Evolutionary conservation across 2,113 vertebrate species (phyloP).

Genomic region (Turnix velox): DNA sequence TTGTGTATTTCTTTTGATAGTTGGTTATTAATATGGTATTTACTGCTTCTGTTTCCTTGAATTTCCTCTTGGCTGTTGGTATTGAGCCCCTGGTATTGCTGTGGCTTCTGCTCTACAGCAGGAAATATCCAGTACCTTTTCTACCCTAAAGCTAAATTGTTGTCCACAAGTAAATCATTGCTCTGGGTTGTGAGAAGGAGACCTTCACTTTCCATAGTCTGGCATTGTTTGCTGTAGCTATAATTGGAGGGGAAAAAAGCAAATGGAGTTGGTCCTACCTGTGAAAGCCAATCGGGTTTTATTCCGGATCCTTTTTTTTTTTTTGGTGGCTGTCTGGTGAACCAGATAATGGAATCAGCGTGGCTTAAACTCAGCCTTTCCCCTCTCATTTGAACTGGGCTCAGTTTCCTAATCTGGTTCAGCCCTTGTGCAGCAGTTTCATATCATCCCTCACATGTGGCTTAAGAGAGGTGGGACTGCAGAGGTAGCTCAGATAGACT

Average conservation of each 20-base stretch:
- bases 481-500: background rate
- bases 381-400: background rate
- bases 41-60: background rate
- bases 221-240: background rate
- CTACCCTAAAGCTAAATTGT: background rate
- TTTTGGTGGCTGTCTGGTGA: background rate
- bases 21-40: background rate
- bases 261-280: background rate
- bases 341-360: background rate
- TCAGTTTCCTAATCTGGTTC: background rate
- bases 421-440: background rate
- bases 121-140: background rate
- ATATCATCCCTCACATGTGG: background rate
- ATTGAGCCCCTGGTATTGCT: background rate
- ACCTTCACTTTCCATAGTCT: background rate
- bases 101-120: background rate
- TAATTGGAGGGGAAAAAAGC: accelerated
- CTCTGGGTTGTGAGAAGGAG: background rate
- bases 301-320: background rate
- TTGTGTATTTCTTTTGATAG: background rate
- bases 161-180: background rate
- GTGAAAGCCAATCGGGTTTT: background rate
- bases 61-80: background rate
- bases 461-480: background rate
- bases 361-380: background rate